These are phyloP conservation scores for Crocallis elinguaria DNA, from an alignment of 2,888 invertebrate species.

Conservation along the genomic window DNA sequence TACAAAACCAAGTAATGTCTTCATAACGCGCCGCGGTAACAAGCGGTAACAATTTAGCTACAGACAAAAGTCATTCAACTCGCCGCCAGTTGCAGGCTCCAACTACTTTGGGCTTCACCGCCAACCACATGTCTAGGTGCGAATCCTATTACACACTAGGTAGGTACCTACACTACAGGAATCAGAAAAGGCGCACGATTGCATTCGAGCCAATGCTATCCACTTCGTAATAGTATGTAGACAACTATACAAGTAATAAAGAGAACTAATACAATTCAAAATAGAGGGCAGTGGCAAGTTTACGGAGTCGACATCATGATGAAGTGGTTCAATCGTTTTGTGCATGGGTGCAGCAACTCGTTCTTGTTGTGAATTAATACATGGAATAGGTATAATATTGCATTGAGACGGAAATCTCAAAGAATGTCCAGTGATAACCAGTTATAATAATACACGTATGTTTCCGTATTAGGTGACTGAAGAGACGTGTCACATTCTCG, in stretches of 20 bases:
- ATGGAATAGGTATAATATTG: slow-evolving; percentile 7
- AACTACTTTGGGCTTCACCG: slow-evolving; percentile 8
- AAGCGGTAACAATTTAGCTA: not conserved
- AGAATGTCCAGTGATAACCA: not conserved
- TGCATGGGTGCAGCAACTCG: slow-evolving; percentile 19
- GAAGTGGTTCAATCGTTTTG: slow-evolving; percentile 10
- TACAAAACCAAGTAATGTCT: too few species aligned
- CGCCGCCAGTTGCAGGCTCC: not conserved
- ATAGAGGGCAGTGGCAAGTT: slow-evolving; percentile 11
- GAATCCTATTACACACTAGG: slow-evolving; percentile 16
- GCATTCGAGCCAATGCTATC: slow-evolving; percentile 14
- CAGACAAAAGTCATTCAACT: slow-evolving; percentile 13
- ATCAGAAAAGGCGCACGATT: slow-evolving; percentile 9
- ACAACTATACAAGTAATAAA: not conserved
- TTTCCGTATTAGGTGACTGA: slow-evolving; percentile 91
- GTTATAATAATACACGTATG: not conserved
- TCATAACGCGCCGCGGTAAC: too few species aligned
- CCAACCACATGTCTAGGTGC: slow-evolving; percentile 11
- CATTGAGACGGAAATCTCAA: slow-evolving; percentile 9
- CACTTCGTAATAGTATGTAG: not conserved
- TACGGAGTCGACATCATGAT: slow-evolving; percentile 11
- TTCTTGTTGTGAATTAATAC: slow-evolving; percentile 5
- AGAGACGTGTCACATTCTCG: slow-evolving; percentile 95
- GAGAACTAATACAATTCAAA: slow-evolving; percentile 1
- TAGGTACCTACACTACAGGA: too few species aligned